Evolutionary conservation across 2,888 invertebrate species (phyloP), one percentile per base, ranked within the genome.

Genomic region (Philopedon plagiatum): DNA sequence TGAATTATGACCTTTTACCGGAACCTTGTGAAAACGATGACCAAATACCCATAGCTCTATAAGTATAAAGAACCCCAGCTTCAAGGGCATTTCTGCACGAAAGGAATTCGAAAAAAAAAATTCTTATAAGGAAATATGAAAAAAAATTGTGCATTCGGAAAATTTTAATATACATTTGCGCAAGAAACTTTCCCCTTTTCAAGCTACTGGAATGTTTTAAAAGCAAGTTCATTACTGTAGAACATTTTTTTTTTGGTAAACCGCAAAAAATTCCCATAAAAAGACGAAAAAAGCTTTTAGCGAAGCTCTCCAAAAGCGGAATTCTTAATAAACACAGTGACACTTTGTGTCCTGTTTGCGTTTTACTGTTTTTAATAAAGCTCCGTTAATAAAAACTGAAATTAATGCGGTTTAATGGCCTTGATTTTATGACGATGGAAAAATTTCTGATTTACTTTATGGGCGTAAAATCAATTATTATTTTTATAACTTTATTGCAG

Each of bases 321-420:
- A 39, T 37, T 37, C 37, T 37, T 13, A 39, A 39, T 39, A 39
- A 39, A 39, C 39, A 39, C 5, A 15, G 15, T n/a, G 15, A 39
- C 39, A 39, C 39, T 15, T 39, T 39, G 39, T 39, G 13, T 39
- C 39, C 15, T 15, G 39, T 39, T 39, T 15, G 39, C 15, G 39
- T 15, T 39, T 39, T 39, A 39, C 39, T 39, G 39, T 39, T 44
- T 44, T 44, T 44, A 44, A 44, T 44, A 44, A 19, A 18, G 9
- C 8, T 19, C 19, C 44, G 44, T 1, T 11, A 18, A 44, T 44
- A 44, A 44, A 44, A 44, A 9, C 19, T 18, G 19, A 7, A 8
- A 15, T 44, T 44, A 15, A 5, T 44, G 19, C 44, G 44, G 44
- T 44, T 44, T 9, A 44, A 44, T 19, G 19, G 39, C 13, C 5